Evolutionary conservation across 1,140 invertebrate species (phyloP).

Genomic region (Orius laevigatus): DNA sequence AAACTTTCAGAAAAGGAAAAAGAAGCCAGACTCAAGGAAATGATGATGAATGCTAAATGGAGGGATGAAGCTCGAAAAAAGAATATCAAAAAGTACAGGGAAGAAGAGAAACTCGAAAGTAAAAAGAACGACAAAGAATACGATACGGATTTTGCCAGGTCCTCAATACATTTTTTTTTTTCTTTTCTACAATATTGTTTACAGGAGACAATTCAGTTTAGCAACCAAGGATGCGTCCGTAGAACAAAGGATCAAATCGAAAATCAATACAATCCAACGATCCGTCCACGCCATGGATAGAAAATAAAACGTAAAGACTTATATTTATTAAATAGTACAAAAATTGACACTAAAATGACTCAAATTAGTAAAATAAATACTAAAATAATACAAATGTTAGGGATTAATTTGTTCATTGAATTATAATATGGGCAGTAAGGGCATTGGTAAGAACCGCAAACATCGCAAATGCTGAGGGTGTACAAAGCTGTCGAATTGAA

Average conservation of each 20-base stretch:
- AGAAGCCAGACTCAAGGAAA: conserved; percentile 51
- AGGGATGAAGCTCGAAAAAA: conserved; percentile 46
- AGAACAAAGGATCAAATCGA: conserved; percentile 59
- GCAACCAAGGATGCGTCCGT: conserved; percentile 43
- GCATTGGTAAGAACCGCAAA: conserved; percentile 47
- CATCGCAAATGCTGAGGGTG: conserved; percentile 41
- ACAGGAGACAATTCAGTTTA: conserved; percentile 40
- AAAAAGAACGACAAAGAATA: conserved; percentile 31
- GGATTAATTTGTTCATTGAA: background rate
- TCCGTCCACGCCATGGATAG: conserved; percentile 45
- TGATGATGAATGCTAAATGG: conserved; percentile 63
- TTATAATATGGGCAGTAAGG: conserved; percentile 41
- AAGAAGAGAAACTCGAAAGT: conserved; percentile 43
- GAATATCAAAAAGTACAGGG: conserved; percentile 44
- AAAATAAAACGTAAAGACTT: conserved; percentile 24
- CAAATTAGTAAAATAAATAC: too few relatives aligned
- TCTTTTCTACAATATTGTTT: conserved; percentile 18
- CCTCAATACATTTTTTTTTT: background rate
- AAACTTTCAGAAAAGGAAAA: conserved; percentile 48
- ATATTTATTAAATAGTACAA: conserved; percentile 24
- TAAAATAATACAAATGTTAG: too few relatives aligned
- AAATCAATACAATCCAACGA: conserved; percentile 65
- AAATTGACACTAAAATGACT: too few relatives aligned
- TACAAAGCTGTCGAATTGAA: conserved; percentile 37
- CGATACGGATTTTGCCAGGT: conserved; percentile 38